Evolutionary conservation across 2,888 invertebrate genomes (phyloP), one percentile per base, ranked within the genome.

Genomic region (Drosophila aldrichi): DNA sequence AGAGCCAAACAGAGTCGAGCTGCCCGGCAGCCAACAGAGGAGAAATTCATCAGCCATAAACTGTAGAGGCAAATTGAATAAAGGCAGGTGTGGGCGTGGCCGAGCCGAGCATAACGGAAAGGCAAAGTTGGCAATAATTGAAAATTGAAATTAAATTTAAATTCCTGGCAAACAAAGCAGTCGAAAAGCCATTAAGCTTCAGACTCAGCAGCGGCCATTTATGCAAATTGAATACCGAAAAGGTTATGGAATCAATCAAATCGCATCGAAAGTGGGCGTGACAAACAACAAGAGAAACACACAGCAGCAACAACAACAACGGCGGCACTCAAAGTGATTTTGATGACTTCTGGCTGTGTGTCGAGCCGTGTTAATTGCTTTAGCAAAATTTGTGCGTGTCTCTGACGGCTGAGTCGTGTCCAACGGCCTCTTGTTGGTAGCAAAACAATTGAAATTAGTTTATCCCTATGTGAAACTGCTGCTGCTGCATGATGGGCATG

Each of bases 201-300:
- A 18, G 20, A 36, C 54, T 54, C 41, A n/a, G 32, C 38, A 52
- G 32, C 32, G 40, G 57, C 46, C 74, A 70, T 77, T 90, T 86
- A 90, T 84, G 89, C 77, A 88, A 86, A 84, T 84, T 86, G 72
- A 74, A 73, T 55, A 59, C 52, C 14, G 63, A 86, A 77, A 74
- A 69, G 69, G 80, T 74, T 71, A 74, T 62, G 68, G 70, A 86
- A 82, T 90, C 89, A 88, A 90, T 90, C 84, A 82, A 77, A 88
- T 69, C 56, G 65, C 57, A 75, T 78, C 56, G 74, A 51, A 60
- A 56, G 69, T 69, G 74, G 73, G 73, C 78, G 81, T 77, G 73
- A n/a, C 77, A 29, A 22, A 36, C 32, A 56, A 16, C 57, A 64
- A 18, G 54, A 61, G 20, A 25, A 25, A 25, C 43, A 40, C 44